A percentile compares a stretch with the other conserved stretches of the same genome.
phyloP scores from a whole-genome alignment of 2,888 invertebrate genomes.

The Dynastes maya region DNA sequence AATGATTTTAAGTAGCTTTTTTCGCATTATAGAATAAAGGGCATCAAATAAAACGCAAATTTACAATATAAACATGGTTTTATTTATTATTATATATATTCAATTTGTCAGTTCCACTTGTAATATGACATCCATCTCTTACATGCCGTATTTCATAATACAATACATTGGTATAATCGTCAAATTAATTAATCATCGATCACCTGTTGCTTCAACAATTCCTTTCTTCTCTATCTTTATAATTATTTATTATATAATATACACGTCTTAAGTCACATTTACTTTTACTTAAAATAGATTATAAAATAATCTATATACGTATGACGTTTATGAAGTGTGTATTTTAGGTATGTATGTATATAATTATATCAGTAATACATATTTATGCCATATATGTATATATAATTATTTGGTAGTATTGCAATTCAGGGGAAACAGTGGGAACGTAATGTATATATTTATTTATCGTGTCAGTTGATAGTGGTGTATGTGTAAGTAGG shows the following conservation, averaged over 20 bases:
- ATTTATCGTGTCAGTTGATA: too few relatives aligned
- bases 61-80: constrained; percentile 69
- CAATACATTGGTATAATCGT: constrained; percentile 4
- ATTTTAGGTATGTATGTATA: constrained; percentile 11
- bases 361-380: constrained; percentile 5
- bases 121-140: constrained; percentile 59
- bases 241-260: constrained; percentile 25
- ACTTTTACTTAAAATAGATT: constrained; percentile 60
- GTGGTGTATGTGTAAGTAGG: background rate
- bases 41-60: constrained; percentile 41
- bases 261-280: constrained; percentile 48
- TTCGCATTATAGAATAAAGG: too few relatives aligned
- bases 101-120: constrained; percentile 67
- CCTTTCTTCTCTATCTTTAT: constrained; percentile 43
- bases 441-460: background rate
- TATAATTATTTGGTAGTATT: background rate
- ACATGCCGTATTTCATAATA: constrained; percentile 38
- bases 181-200: background rate
- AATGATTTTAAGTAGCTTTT: too few relatives aligned
- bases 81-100: constrained; percentile 63
- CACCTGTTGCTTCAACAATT: constrained; percentile 42
- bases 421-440: background rate
- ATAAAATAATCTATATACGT: constrained; percentile 57
- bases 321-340: constrained; percentile 45
- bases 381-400: constrained; percentile 2